These are phyloP conservation scores for Murina feae DNA, from an alignment of 2,113 vertebrate genomes.

Conservation along the genomic window DNA sequence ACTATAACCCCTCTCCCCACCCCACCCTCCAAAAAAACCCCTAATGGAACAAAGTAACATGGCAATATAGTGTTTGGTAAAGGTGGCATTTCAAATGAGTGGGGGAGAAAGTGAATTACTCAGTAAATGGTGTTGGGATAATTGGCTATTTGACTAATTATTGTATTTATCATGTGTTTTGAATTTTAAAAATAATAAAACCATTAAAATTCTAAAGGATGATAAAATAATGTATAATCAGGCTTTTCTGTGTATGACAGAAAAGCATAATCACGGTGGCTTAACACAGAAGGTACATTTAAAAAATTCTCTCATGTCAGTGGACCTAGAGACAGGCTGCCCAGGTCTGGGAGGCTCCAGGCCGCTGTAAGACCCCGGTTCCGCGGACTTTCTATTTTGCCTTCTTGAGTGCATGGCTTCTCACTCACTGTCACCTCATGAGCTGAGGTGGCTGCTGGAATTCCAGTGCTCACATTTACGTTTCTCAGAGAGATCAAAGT, in stretches of 20 bases:
- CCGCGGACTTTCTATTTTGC: not conserved
- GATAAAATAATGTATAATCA: not conserved
- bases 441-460: not conserved
- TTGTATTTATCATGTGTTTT: not conserved
- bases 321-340: not conserved
- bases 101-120: not conserved
- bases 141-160: not conserved
- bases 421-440: not conserved
- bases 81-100: not conserved
- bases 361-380: not conserved
- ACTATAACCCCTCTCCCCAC: not conserved
- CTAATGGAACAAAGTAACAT: not conserved
- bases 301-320: not conserved
- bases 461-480: not conserved
- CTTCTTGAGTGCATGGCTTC: not conserved
- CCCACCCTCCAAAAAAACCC: not conserved
- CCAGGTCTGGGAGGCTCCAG: not conserved
- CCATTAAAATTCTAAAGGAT: not conserved
- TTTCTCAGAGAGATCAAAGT: not conserved
- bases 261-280: not conserved
- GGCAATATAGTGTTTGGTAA: not conserved
- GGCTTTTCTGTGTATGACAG: not conserved
- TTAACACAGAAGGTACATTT: not conserved
- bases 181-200: conserved; percentile 30
- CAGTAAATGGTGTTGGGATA: not conserved